Conservation (phyloP, 2,888 invertebrate genomes). For the Cheilosia scutellata region DNA sequence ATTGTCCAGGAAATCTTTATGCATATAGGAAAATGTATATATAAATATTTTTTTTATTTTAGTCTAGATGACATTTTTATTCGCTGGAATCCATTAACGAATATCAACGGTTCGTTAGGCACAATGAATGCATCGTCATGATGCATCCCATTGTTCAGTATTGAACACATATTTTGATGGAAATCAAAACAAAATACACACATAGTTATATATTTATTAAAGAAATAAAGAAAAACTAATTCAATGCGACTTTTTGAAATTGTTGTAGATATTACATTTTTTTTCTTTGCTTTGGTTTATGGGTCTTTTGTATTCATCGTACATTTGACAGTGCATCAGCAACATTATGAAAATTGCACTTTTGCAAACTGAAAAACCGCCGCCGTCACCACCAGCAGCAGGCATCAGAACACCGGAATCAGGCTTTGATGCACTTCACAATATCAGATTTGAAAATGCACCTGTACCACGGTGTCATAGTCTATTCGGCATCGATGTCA, state of each 20-base stretch:
- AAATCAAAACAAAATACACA: constrained; percentile 44
- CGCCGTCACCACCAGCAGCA: constrained; percentile 5
- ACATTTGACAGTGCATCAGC: neutral
- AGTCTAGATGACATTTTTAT: constrained; percentile 61
- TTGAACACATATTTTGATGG: constrained; percentile 41
- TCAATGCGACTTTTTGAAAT: constrained; percentile 35
- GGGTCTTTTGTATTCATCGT: neutral
- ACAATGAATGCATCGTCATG: constrained; percentile 64
- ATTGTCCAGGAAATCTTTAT: constrained; percentile 55
- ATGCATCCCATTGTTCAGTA: constrained; percentile 45
- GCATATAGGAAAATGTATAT: constrained; percentile 9
- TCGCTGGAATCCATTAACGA: constrained; percentile 67
- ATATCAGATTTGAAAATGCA: constrained; percentile 51
- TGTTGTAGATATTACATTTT: constrained; percentile 22
- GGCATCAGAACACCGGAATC: constrained; percentile 51
- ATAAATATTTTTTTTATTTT: constrained; percentile 37
- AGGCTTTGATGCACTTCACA: constrained; percentile 64
- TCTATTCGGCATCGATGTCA: constrained; percentile 20
- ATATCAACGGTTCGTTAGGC: constrained; percentile 71
- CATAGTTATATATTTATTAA: constrained; percentile 30
- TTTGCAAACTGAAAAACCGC: constrained; percentile 49
- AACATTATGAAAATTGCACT: constrained; percentile 36
- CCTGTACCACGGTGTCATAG: constrained; percentile 50
- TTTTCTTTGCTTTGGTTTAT: neutral
- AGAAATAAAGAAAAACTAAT: constrained; percentile 50